Evolutionary conservation across 2,797 vertebrate species (phyloP).

Genomic region (Orientallactaga sibirica): DNA sequence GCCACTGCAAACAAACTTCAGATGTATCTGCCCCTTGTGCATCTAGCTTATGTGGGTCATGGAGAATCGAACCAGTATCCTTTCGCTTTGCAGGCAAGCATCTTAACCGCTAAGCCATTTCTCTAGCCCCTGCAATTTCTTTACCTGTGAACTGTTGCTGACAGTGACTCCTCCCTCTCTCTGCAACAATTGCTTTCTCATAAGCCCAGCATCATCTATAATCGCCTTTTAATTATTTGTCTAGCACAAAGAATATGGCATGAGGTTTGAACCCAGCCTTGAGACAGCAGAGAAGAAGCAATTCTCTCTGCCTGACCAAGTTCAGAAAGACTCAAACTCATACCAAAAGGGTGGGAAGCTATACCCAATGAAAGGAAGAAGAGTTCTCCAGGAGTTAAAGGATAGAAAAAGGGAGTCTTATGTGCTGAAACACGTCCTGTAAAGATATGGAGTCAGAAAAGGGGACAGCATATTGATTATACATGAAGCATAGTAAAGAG

Average conservation of each 20-base stretch:
- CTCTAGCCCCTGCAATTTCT: not conserved
- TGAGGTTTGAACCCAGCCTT: not conserved
- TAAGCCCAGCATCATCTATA: not conserved
- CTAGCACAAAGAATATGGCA: not conserved
- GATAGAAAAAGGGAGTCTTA: not conserved
- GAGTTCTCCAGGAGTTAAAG: not conserved
- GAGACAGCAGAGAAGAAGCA: not conserved
- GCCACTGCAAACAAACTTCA: too few species aligned
- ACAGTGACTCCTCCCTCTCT: not conserved
- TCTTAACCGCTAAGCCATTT: too few species aligned
- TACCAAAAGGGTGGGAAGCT: not conserved
- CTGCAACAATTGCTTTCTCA: not conserved
- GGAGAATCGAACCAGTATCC: too few species aligned
- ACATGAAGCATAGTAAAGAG: not conserved
- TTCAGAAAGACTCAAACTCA: not conserved
- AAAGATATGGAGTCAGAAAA: not conserved
- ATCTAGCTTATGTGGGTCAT: too few species aligned
- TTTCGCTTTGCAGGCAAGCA: too few species aligned
- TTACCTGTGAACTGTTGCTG: constrained; percentile 1
- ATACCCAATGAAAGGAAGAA: not conserved
- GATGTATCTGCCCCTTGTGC: too few species aligned
- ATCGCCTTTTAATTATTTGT: not conserved
- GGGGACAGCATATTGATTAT: constrained; percentile 8
- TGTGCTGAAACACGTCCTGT: not conserved
- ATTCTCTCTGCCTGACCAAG: not conserved